Evolutionary conservation across 2,888 invertebrate species (phyloP).

Genomic region (Elaeidobius kamerunicus): DNA sequence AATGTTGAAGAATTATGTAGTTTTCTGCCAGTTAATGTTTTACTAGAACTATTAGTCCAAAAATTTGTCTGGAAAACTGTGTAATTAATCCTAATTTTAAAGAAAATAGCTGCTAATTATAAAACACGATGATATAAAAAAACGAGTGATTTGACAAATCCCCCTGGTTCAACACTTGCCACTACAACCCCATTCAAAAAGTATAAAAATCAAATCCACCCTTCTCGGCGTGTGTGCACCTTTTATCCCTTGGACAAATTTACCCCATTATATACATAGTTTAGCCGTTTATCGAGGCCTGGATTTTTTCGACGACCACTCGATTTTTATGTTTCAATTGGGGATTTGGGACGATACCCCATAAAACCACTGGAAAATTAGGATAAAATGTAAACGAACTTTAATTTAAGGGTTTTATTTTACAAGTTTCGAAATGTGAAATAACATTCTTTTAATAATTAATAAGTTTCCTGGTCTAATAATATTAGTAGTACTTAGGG

Average conservation of each 20-base stretch:
- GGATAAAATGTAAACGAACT: too few relatives aligned
- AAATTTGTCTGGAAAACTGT: too few relatives aligned
- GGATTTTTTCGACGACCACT: conserved; percentile 20
- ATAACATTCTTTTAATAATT: too few relatives aligned
- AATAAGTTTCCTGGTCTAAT: too few relatives aligned
- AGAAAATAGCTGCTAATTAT: too few relatives aligned
- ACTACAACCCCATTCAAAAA: conserved; percentile 21
- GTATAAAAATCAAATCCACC: conserved; percentile 27
- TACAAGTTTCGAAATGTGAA: too few relatives aligned
- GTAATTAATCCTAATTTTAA: too few relatives aligned
- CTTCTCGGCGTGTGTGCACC: conserved; percentile 19
- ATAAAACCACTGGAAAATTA: too few relatives aligned
- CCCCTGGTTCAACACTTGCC: conserved; percentile 17
- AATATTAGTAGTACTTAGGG: too few relatives aligned
- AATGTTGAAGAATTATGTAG: conserved; percentile 25
- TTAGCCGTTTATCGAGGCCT: conserved; percentile 24
- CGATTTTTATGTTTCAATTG: conserved; percentile 17
- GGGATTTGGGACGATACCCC: not conserved
- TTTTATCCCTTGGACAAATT: conserved; percentile 27
- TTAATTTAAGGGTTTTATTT: too few relatives aligned
- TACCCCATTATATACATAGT: conserved; percentile 24
- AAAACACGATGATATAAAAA: conserved; percentile 4
- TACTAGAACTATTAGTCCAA: conserved; percentile 4
- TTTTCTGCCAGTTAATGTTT: conserved; percentile 24
- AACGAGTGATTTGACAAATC: conserved; percentile 16